Base-by-base conservation (phyloP, 2,888 invertebrate species). In the Archips crataeganus region DNA sequence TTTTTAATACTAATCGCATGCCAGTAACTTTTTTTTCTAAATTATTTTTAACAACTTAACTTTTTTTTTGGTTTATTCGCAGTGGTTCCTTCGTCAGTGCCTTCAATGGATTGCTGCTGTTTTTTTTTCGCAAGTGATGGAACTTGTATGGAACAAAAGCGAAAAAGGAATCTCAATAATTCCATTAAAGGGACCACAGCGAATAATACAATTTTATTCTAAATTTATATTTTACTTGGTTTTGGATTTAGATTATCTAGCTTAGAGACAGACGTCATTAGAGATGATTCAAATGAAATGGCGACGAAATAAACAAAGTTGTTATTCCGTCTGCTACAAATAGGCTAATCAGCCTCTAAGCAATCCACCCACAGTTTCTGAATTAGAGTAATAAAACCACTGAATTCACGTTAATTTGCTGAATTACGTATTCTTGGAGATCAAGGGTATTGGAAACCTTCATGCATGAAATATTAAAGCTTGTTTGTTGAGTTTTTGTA, bases 1-100 rank as follows among this genome's bases (percentile, higher is more conserved):
- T 78, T 75, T 69, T 76, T 78, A 82, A 75, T 81, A 90, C 87
- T 90, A 90, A 90, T 82, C 75, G 87, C 89, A 87, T 86, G 87
- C 75, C 9, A 59, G 23, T 59, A 65, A 71, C 70, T 64, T 71
- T 71, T 57, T 34, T 51, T 65, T 9, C 34, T 34, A 34, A 3
- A n/a, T 49, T 63, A 13, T 47, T 23, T 11, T 62, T 62, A 62
- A 62, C 45, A 45, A 15, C 15, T 42, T 8, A 36, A 13, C 36
- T 60, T 60, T 39, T 60, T 34, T 45, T 23, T 0, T 23, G 23
- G 23, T 0, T 45, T 45, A 10, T 45, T 45, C 39, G 6, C 39
- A 39, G 6, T 5, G 5, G 39, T 39, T 39, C 6, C 39, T 39
- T 39, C 39, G 39, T 5, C 39, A 6, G 39, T 39, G 39, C 6